Evolutionary conservation across 2,113 vertebrate species (phyloP).

Genomic region (Leptobrachium ailaonicum): DNA sequence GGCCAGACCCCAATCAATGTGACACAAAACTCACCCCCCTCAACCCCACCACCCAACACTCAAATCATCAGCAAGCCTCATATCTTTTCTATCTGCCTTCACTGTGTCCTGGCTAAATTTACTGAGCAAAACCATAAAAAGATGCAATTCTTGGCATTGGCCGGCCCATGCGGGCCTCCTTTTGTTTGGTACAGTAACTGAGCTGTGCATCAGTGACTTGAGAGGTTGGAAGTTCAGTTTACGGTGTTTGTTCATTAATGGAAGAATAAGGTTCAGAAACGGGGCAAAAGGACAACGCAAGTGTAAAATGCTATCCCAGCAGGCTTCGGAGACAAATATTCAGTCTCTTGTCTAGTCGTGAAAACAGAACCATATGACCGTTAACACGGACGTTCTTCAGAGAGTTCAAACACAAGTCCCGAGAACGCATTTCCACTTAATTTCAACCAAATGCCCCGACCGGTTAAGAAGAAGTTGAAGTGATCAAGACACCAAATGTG

Average conservation of each 20-base stretch:
- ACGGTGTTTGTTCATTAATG: slow-evolving; percentile 74
- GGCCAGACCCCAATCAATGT: slow-evolving; percentile 95
- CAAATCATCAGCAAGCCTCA: slow-evolving; percentile 78
- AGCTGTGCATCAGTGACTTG: slow-evolving; percentile 71
- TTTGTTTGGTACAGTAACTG: slow-evolving; percentile 79
- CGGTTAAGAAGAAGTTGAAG: not conserved
- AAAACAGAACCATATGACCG: slow-evolving; percentile 6
- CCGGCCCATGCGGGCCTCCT: slow-evolving; percentile 77
- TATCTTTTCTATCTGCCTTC: slow-evolving; percentile 72
- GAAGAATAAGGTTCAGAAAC: slow-evolving; percentile 79
- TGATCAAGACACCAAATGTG: not conserved
- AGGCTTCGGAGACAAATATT: slow-evolving; percentile 65
- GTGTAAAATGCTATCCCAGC: slow-evolving; percentile 75
- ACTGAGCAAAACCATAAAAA: slow-evolving; percentile 75
- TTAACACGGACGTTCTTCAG: not conserved
- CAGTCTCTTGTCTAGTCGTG: slow-evolving; percentile 35
- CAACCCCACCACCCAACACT: slow-evolving; percentile 39
- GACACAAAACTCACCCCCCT: slow-evolving; percentile 78
- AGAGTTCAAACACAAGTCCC: not conserved
- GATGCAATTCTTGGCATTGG: slow-evolving; percentile 71
- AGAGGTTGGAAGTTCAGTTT: slow-evolving; percentile 75
- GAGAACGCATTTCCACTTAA: not conserved
- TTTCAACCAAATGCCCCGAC: not conserved
- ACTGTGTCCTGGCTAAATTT: slow-evolving; percentile 75
- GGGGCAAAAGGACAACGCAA: slow-evolving; percentile 82